phyloP scores from a whole-genome alignment of 2,888 invertebrate species.

The Catocala sponsa region DNA sequence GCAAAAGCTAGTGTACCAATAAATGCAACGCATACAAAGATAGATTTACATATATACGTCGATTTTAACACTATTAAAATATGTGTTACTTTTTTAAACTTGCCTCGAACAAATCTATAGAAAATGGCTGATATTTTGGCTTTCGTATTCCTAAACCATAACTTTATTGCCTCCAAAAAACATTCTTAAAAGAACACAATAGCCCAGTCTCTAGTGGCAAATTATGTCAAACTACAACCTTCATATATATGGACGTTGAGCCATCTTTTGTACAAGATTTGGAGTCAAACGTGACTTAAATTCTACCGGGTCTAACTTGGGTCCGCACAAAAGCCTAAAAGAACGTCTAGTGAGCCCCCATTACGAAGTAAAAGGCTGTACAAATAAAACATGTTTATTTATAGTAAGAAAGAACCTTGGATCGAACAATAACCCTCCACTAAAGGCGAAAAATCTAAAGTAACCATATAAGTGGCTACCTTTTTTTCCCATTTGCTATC shows the following conservation, averaged over 20 bases:
- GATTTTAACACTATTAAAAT: too few relatives aligned
- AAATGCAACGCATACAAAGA: too few relatives aligned
- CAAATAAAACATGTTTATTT: constrained; percentile 5
- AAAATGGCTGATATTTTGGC: too few relatives aligned
- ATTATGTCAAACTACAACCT: constrained; percentile 19
- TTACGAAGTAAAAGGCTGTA: constrained; percentile 8
- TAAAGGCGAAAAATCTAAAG: background rate
- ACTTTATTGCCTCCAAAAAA: background rate
- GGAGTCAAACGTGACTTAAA: constrained; percentile 39
- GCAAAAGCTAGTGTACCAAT: too few relatives aligned
- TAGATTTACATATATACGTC: too few relatives aligned
- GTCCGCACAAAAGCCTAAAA: constrained; percentile 24
- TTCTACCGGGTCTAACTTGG: constrained; percentile 28
- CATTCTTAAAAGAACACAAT: constrained; percentile 15
- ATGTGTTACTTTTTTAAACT: too few relatives aligned
- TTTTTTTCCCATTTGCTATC: too few relatives aligned
- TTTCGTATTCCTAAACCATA: too few relatives aligned
- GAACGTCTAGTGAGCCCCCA: constrained; percentile 23
- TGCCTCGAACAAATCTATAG: too few relatives aligned
- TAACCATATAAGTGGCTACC: background rate
- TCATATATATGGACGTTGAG: constrained; percentile 15
- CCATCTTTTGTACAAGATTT: constrained; percentile 31
- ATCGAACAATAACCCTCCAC: background rate
- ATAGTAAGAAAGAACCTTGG: background rate
- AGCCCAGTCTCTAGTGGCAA: constrained; percentile 14